A percentile compares a stretch with the other conserved stretches of the same genome.
These are phyloP conservation scores for Sylvicapra grimmia DNA, from an alignment of 2,113 vertebrate genomes.

Conservation along the genomic window DNA sequence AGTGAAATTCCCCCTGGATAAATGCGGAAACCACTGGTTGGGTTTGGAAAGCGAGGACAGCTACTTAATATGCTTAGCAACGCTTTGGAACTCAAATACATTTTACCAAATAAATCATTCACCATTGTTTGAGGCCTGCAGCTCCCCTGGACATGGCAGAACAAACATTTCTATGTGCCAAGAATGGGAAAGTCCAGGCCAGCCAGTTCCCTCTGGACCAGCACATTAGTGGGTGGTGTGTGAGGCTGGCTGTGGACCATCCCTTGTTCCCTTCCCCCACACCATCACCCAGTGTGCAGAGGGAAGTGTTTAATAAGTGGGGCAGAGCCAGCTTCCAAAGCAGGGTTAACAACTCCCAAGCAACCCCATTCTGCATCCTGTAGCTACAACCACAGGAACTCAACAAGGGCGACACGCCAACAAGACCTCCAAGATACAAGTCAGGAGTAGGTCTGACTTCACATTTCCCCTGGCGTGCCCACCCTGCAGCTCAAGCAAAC, in stretches of 20 bases:
- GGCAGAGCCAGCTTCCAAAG: neutral
- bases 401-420: too few relatives aligned
- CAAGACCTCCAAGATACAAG: neutral
- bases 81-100: conserved; percentile 9
- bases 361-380: neutral
- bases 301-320: neutral
- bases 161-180: conserved; percentile 49
- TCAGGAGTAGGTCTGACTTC: neutral
- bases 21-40: neutral
- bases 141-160: neutral
- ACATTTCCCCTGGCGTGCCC: accelerated
- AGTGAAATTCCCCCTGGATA: neutral
- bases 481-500: accelerated
- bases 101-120: conserved; percentile 45
- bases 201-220: neutral
- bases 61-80: conserved; percentile 16
- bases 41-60: neutral
- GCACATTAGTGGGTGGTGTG: neutral
- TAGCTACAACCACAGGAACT: neutral
- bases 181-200: conserved; percentile 14
- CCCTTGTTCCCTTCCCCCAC: neutral
- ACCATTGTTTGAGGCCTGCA: conserved; percentile 33
- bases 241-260: neutral
- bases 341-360: neutral
- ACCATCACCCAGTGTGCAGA: neutral